Conservation (phyloP, 1,140 invertebrate genomes). For the Bombus picipes region DNA sequence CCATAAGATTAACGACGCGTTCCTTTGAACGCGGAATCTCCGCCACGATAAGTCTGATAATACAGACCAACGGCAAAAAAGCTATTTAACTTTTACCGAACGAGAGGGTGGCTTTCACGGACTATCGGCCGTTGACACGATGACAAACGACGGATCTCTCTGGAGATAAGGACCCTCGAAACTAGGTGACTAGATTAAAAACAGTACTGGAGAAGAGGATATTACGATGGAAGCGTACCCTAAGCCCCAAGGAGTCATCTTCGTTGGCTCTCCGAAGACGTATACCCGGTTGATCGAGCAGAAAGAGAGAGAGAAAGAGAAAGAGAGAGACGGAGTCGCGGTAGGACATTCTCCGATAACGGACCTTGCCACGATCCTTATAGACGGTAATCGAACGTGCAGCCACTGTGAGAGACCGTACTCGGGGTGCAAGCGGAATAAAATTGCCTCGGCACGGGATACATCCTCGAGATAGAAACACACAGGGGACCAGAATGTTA, state of each 20-base stretch:
- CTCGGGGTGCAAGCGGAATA: slow-evolving; percentile 15
- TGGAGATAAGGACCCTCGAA: slow-evolving; percentile 2
- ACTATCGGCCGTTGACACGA: slow-evolving; percentile 28
- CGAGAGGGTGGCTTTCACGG: not conserved
- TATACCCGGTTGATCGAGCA: not conserved
- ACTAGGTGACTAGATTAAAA: slow-evolving; percentile 23
- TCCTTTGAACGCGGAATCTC: slow-evolving; percentile 55
- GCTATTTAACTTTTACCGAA: slow-evolving; percentile 58
- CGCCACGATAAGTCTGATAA: slow-evolving; percentile 55
- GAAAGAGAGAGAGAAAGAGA: not conserved
- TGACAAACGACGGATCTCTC: slow-evolving; percentile 31
- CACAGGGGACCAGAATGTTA: not conserved
- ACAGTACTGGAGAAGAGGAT: not conserved
- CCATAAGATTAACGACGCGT: slow-evolving; percentile 52
- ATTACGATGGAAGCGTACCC: not conserved
- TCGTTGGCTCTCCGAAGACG: not conserved
- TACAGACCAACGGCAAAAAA: slow-evolving; percentile 55
- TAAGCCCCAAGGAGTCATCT: not conserved
- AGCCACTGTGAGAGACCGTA: not conserved
- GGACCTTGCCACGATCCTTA: not conserved
- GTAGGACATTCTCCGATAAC: not conserved
- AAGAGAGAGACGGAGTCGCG: not conserved
- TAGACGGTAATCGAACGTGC: not conserved
- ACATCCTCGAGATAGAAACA: slow-evolving; percentile 25
- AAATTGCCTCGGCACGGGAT: slow-evolving; percentile 9